phyloP scores from a whole-genome alignment of 1,140 invertebrate genomes.

The Orchestia grillus region DNA sequence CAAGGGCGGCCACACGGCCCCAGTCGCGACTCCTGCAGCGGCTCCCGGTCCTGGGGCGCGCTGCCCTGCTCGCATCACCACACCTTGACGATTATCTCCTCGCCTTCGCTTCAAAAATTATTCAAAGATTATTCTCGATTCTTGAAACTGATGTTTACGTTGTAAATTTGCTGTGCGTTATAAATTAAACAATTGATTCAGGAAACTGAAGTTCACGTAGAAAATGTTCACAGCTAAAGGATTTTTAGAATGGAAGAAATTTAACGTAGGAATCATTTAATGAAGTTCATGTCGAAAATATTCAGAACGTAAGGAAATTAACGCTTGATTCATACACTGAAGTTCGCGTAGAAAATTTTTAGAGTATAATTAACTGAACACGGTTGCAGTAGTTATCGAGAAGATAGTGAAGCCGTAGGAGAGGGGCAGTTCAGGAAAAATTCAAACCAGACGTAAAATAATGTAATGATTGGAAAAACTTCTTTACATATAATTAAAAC shows the following conservation, averaged over 20 bases:
- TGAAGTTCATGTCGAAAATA: no score
- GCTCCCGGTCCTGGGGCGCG: background rate
- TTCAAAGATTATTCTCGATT: background rate
- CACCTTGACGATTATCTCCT: background rate
- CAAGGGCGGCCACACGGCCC: slow-evolving; percentile 42
- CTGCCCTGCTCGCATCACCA: background rate
- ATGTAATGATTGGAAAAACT: no score
- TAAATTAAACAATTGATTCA: background rate
- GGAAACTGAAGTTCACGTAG: background rate
- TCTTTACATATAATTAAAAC: no score
- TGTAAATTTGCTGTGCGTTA: background rate
- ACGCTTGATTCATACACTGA: background rate
- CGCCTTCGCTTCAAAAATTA: background rate
- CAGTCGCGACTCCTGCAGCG: background rate
- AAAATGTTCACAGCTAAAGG: background rate
- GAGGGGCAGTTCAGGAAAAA: background rate
- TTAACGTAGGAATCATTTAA: no score
- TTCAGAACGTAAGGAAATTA: no score
- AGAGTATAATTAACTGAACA: background rate
- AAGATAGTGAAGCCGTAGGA: background rate
- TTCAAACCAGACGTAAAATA: background rate
- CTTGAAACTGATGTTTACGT: background rate
- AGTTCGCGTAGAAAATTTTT: background rate
- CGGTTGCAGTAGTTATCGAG: background rate
- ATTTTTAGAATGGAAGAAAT: no score